phyloP scores from a whole-genome alignment of 2,797 vertebrate species.

The Pangasius mekongensis region DNA sequence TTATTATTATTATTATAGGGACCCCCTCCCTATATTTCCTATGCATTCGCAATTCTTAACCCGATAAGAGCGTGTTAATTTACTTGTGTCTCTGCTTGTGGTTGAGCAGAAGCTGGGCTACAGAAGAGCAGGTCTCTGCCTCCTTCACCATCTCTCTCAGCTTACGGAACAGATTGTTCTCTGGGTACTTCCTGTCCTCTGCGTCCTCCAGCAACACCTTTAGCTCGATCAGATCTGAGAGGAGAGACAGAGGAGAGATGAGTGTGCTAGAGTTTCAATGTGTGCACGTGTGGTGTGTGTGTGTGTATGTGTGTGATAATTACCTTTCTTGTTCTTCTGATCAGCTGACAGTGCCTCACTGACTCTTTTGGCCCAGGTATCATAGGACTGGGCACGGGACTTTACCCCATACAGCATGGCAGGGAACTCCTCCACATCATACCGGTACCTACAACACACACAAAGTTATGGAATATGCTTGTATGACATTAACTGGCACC shows the following conservation, averaged over 20 bases:
- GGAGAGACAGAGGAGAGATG: conserved; percentile 1
- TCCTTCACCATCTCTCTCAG: conserved; percentile 95
- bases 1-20: background rate
- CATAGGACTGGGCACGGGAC: conserved; percentile 93
- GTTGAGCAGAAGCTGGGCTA: conserved; percentile 93
- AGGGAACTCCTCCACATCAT: conserved; percentile 93
- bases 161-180: conserved; percentile 89
- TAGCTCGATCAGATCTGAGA: conserved; percentile 91
- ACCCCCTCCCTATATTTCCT: background rate
- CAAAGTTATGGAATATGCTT: background rate
- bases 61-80: background rate
- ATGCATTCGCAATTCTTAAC: background rate
- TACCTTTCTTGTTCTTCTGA: conserved; percentile 96
- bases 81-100: conserved; percentile 96
- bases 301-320: background rate
- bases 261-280: no score
- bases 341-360: conserved; percentile 90
- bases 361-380: conserved; percentile 94
- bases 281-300: no score
- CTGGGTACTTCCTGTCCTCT: conserved; percentile 96
- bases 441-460: conserved; percentile 83
- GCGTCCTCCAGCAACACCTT: conserved; percentile 95
- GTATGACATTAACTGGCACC: no score
- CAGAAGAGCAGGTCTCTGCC: conserved; percentile 96
- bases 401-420: conserved; percentile 93